Conservation (phyloP, 2,888 invertebrate species). For the Oconnorella tubifera region DNA sequence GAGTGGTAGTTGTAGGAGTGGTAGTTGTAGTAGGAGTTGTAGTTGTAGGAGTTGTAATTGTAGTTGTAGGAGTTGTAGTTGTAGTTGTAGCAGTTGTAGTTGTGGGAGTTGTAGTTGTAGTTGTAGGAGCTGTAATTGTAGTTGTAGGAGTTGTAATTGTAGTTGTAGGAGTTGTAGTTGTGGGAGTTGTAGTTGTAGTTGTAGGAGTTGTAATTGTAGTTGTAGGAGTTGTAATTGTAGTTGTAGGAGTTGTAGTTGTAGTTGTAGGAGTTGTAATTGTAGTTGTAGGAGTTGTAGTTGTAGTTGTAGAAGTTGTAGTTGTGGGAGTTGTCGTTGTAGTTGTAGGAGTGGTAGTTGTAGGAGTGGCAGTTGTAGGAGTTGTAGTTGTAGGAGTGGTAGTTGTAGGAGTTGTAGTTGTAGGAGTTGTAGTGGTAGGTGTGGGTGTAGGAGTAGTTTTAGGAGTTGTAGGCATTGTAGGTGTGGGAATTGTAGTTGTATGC, state of each 20-base stretch:
- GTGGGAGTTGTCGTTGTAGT: not conserved
- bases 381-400: not conserved
- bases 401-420: not conserved
- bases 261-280: not conserved
- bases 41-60: not conserved
- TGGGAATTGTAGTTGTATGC: not conserved
- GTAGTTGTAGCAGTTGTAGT: not conserved
- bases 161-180: not conserved
- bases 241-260: not conserved
- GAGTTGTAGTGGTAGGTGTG: not conserved
- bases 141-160: not conserved
- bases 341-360: not conserved
- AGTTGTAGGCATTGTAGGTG: not conserved
- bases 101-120: not conserved
- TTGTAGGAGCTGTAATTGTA: not conserved
- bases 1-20: no score
- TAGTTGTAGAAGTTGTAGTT: constrained; percentile 1
- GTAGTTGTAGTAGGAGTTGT: no score
- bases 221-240: not conserved
- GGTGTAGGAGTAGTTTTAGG: not conserved
- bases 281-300: not conserved
- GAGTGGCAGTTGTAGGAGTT: not conserved
- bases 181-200: not conserved
- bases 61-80: not conserved
- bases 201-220: not conserved